Base-by-base conservation (phyloP, 2,113 vertebrate genomes). In the Carassius auratus region DNA sequence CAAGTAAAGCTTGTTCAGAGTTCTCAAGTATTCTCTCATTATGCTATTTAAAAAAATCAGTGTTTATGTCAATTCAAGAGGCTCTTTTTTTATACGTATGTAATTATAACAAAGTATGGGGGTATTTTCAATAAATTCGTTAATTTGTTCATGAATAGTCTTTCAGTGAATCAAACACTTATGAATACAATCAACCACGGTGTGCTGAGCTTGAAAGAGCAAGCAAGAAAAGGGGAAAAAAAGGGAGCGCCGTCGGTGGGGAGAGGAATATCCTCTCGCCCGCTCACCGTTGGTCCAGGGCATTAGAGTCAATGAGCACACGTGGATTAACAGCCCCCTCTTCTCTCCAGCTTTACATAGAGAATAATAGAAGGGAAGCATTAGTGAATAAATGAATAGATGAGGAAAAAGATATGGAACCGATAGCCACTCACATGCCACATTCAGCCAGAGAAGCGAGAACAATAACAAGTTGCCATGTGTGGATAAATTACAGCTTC, bases 321-420 rank as follows among this genome's bases (percentile, higher is more conserved):
- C 50, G n/a, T 80, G 85, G 81, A 86, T 88, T 86, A 88, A 83
- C 80, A 74, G 45, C 57, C 50, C 50, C 61, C n/a, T 77, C 62
- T 78, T n/a, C 45, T 86, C 64, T 83, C 6, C 48, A 76, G 80
- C 80, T 83, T 86, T 86, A 81, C 84, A 57, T 74, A 66, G 75
- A 86, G 84, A 75, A 74, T 83, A 86, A 83, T 88, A 55, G 87
- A 87, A 87, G 84, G 84, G 59, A 76, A 79, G 66, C 74, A 73
- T 88, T 86, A 86, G 45, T 71, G 87, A 85, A 88, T 88, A 83
- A 77, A 83, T 86, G 80, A 88, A 88, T 88, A 86, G 76, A 88
- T 86, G 84, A 86, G 82, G 71, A 81, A 84, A 88, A 68, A 78
- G 87, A 88, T 88, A 86, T 79, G 84, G 50, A 38, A 38, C 87